Evolutionary conservation across 1,140 invertebrate genomes (phyloP), one percentile per base, ranked within the genome.

Genomic region (Melitaea cinxia): DNA sequence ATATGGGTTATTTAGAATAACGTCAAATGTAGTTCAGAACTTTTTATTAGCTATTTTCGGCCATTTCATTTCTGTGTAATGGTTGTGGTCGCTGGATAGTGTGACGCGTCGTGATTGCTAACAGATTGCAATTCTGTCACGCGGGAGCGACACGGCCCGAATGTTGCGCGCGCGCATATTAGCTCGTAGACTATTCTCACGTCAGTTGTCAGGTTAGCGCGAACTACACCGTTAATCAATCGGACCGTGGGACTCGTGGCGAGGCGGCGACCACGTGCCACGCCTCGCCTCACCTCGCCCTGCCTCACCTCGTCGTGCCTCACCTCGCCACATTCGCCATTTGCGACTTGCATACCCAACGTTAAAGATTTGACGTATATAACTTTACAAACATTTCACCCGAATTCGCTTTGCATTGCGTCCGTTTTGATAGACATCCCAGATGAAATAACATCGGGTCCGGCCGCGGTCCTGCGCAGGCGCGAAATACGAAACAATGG

Each of bases 401-500:
- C 14, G 37, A 42, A 42, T 58, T 5, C 54, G 15, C n/a, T 15
- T 15, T 23, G 28, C 19, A 26, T 37, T 28, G 19, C 17, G 28
- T 37, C 10, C 42, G 14, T 64, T 56, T 49, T 64, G 61, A 64
- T 35, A 56, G 61, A 64, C 54, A 37, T 61, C 35, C 47, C 14
- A 55, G 45, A 54, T 64, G 24, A 62, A 56, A 68, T 68, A 68
- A 62, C 33, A 55, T 26, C 26, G 57, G 37, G 55, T 33, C 9
- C 17, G 2, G 53, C 33, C 30, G 68, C 58, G 50, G 45, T 62
- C 77, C 75, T 78, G 72, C 69, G 77, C 75, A 81, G 83, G 82
- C 83, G 85, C 85, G 82, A 87, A 87, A 78, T 80, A 78, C 82
- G 84, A 83, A 86, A 87, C 83, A 85, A 87, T 87, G 72, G 85